Conservation (phyloP, 1,140 invertebrate species). For the Trissolcus basalis region DNA sequence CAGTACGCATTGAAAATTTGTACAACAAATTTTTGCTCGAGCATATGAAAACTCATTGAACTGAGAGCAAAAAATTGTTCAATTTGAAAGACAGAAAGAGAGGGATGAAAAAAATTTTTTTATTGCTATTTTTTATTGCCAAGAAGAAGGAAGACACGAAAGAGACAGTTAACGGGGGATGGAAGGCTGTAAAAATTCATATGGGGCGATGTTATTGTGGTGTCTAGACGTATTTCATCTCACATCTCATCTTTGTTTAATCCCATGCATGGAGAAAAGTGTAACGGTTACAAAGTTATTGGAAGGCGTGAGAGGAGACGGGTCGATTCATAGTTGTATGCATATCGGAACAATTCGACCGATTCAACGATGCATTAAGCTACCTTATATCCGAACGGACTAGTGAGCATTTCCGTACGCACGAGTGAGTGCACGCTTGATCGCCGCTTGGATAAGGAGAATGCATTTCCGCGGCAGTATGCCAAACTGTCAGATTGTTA, state of each 20-base stretch:
- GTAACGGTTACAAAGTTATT: constrained; percentile 34
- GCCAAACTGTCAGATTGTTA: constrained; percentile 60
- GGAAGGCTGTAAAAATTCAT: constrained; percentile 17
- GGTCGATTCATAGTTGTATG: constrained; percentile 22
- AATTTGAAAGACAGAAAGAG: no score
- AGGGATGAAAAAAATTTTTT: no score
- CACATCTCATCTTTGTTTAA: constrained; percentile 28
- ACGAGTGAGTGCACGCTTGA: constrained; percentile 38
- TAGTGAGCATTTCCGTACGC: constrained; percentile 43
- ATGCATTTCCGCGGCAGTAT: constrained; percentile 49
- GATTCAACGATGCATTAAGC: constrained; percentile 56
- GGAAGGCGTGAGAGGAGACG: constrained; percentile 18
- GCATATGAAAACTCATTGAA: no score
- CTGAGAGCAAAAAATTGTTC: no score
- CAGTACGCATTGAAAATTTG: no score
- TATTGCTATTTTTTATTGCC: no score
- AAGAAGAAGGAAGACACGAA: no score
- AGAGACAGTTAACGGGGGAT: no score
- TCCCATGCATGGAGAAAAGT: constrained; percentile 39
- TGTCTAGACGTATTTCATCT: constrained; percentile 15
- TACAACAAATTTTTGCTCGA: no score
- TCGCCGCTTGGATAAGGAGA: constrained; percentile 26
- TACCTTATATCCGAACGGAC: constrained; percentile 39
- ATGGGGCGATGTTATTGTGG: constrained; percentile 2
- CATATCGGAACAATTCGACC: constrained; percentile 38